phyloP scores from a whole-genome alignment of 2,113 vertebrate genomes.

The Prolemur simus region DNA sequence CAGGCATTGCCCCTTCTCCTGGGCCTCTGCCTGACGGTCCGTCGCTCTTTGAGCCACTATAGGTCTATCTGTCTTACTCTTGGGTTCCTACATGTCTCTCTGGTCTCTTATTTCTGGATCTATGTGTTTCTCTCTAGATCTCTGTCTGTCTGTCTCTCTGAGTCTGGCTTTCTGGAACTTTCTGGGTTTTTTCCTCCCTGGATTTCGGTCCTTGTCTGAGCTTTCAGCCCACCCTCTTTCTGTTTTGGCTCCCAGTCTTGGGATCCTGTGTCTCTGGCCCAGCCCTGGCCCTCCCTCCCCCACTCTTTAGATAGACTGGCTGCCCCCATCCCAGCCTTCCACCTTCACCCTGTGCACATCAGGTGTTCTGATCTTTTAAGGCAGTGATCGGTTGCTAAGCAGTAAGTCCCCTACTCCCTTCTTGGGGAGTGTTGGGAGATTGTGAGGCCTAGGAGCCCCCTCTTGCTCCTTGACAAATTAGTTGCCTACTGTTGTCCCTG shows the following conservation, averaged over 20 bases:
- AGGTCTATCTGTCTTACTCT: not conserved
- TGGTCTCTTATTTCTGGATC: not conserved
- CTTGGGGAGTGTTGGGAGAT: not conserved
- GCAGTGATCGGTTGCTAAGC: not conserved
- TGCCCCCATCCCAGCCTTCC: not conserved
- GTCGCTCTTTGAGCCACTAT: not conserved
- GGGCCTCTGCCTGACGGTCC: not conserved
- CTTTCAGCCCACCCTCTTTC: not conserved
- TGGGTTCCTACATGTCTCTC: not conserved
- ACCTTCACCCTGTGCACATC: not conserved
- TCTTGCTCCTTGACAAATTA: constrained; percentile 38
- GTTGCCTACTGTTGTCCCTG: not conserved
- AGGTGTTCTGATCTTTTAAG: not conserved
- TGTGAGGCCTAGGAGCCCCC: not conserved
- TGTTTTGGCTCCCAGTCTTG: not conserved
- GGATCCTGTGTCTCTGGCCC: not conserved
- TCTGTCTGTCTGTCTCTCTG: not conserved
- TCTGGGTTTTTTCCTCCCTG: not conserved
- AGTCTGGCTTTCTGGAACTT: not conserved
- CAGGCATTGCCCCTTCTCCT: not conserved
- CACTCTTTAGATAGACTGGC: not conserved
- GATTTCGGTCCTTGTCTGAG: not conserved
- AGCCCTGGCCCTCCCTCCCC: not conserved
- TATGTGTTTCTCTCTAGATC: not conserved
- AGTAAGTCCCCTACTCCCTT: not conserved